These are phyloP conservation scores for Bubalus kerabau DNA, from an alignment of 2,113 vertebrate species.

Conservation along the genomic window DNA sequence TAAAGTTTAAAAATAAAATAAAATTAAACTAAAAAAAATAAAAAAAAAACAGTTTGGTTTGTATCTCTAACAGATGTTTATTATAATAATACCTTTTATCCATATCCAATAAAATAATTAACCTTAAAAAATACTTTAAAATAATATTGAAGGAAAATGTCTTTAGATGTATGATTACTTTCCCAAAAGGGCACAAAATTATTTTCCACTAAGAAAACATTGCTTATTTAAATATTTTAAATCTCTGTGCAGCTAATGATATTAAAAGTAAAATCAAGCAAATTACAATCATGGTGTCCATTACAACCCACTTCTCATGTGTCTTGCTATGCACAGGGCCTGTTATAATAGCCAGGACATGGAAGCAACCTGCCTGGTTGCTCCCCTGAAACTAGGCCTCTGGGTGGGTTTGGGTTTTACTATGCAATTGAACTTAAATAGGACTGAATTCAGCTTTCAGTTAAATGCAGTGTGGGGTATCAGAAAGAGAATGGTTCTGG, in stretches of 20 bases:
- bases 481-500: not conserved
- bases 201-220: not conserved
- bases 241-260: not conserved
- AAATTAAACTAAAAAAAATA: too few species aligned
- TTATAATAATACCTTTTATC: too few species aligned
- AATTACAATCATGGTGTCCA: not conserved
- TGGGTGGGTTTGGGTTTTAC: not conserved
- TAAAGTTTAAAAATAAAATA: too few species aligned
- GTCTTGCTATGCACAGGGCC: not conserved
- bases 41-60: too few species aligned
- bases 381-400: not conserved
- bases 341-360: too few species aligned
- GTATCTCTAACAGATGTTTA: too few species aligned
- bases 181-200: not conserved
- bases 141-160: not conserved
- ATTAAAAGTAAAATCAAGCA: not conserved
- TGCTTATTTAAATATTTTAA: constrained; percentile 11
- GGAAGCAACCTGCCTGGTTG: not conserved
- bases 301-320: not conserved
- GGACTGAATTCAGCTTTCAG: not conserved
- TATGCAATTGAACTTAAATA: not conserved
- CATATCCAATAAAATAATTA: too few species aligned
- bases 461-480: not conserved
- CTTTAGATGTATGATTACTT: not conserved
- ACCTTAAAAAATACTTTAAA: not conserved